Evolutionary conservation across 2,113 vertebrate genomes (phyloP), one percentile per base, ranked within the genome.

Genomic region (Hipposideros armiger): DNA sequence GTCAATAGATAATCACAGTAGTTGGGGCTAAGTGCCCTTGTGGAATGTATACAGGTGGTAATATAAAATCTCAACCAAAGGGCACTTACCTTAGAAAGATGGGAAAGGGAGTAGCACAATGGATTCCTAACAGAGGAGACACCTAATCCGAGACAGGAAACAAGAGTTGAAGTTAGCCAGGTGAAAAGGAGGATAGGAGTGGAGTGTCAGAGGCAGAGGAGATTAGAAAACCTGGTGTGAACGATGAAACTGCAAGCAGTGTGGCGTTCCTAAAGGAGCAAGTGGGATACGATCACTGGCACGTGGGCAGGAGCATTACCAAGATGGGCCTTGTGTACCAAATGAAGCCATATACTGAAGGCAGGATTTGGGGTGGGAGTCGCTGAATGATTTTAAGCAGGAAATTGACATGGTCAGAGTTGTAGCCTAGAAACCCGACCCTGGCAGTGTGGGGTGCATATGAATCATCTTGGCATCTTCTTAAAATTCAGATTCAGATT

Each of bases 401-500:
- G 14, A 62, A 86, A 64, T 14, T 56, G 52, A 56, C 14, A 16
- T 30, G 62, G 24, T 80, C 52, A 87, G 47, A 77, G 36, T 28
- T 74, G n/a, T 76, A 60, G 64, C 93, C 81, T 72, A 81, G 62
- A 93, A 78, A 91, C 11, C 54, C 54, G 45, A 13, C 58, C 30
- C 50, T 47, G 45, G 81, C 78, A 83, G n/a, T 40, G 67, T 24
- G n/a, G 60, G 54, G 24, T 54, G 16, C 42, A 40, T 5, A 3
- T 16, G 70, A 76, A 70, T 95, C 91, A 83, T 45, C 40, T 40
- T n/a, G 19, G 5, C 30, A 11, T 80, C 91, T 89, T 72, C 9
- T 69, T 82, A 62, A 88, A 96, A 76, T n/a, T 16, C 60, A 92
- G 45, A 50, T 32, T 87, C 36, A 36, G 42, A 88, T 67, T 90